Evolutionary conservation across 2,888 invertebrate species (phyloP), one percentile per base, ranked within the genome.

Genomic region (Diabrotica balteata): DNA sequence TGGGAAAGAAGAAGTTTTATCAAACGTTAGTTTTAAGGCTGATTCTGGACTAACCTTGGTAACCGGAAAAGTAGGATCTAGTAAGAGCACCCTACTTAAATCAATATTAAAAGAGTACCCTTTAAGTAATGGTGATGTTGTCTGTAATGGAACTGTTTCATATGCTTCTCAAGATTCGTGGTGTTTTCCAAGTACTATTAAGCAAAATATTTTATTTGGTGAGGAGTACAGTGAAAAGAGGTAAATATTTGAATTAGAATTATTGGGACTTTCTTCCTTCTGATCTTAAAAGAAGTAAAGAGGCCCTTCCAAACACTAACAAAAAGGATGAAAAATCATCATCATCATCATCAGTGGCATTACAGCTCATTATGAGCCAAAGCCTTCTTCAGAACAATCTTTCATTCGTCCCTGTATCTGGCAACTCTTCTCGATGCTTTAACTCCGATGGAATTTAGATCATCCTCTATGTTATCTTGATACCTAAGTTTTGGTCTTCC

Each of bases 171-270:
- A 90, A 77, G 86, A 90, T 75, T 87, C 91, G 1, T 91, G 90
- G 90, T 73, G 86, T 55, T 86, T 86, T 76, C 85, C 85, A 3
- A 85, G 85, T 17, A 87, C 87, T 50, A 87, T 95, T 1, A 86
- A 90, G 50, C 91, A 94, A 75, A 95, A 95, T 79, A 92, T 95
- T 65, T 79, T 92, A 0, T 93, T 94, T 83, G 93, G 93, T 0
- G 86, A 87, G 76, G 85, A 86, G 0, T 85, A 87, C 80, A 86
- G 89, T 63, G 82, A 85, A 7, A 84, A 87, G 0, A 80, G 88
- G 8, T 88, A 88, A 64, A 42, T 44, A 9, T 53, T 32, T 8
- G 7, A n/a, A n/a, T n/a, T 47, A 46, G 4, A 54, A 51, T 11
- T n/a, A 11, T 51, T 8, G 4, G 2, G 2, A 32, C 32, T 11